phyloP scores from a whole-genome alignment of 2,888 invertebrate species.

The Ormyrus rosae region DNA sequence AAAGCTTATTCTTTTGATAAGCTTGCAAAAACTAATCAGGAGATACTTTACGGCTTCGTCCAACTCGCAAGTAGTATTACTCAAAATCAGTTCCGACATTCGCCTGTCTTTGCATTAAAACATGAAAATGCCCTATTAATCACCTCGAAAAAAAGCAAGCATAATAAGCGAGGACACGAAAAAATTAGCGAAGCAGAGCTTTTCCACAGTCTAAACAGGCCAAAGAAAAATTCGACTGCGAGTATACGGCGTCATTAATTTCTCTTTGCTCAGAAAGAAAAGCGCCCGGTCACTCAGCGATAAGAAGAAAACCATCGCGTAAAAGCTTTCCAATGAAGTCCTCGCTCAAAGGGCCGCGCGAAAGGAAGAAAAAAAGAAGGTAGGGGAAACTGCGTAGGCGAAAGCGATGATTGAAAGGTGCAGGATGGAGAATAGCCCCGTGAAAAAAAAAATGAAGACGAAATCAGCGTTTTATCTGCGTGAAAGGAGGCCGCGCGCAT shows the following conservation, averaged over 20 bases:
- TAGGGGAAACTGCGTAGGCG: too few species aligned
- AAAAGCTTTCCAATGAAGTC: constrained; percentile 32
- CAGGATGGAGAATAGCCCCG: background rate
- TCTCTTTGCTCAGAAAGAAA: constrained; percentile 26
- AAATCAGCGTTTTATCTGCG: constrained; percentile 29
- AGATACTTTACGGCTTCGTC: too few species aligned
- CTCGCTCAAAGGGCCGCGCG: constrained; percentile 8
- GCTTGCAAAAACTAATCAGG: too few species aligned
- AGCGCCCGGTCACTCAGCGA: constrained; percentile 46
- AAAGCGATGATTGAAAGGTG: constrained; percentile 41
- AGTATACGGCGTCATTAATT: constrained; percentile 41
- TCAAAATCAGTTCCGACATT: background rate
- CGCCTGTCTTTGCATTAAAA: background rate
- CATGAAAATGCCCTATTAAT: too few species aligned
- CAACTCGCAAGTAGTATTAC: too few species aligned
- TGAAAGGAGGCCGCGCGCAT: constrained; percentile 14
- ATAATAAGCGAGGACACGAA: background rate
- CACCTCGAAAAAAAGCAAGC: background rate
- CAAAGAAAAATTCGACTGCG: background rate
- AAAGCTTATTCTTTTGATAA: too few species aligned
- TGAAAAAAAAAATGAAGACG: background rate
- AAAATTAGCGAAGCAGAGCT: too few species aligned
- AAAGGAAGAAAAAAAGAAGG: too few species aligned
- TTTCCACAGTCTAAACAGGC: too few species aligned
- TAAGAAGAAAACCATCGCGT: constrained; percentile 33